Percentiles rank a stretch among this genome's conserved stretches.
phyloP scores from a whole-genome alignment of 2,797 vertebrate species.

The Protonibea diacanthus region DNA sequence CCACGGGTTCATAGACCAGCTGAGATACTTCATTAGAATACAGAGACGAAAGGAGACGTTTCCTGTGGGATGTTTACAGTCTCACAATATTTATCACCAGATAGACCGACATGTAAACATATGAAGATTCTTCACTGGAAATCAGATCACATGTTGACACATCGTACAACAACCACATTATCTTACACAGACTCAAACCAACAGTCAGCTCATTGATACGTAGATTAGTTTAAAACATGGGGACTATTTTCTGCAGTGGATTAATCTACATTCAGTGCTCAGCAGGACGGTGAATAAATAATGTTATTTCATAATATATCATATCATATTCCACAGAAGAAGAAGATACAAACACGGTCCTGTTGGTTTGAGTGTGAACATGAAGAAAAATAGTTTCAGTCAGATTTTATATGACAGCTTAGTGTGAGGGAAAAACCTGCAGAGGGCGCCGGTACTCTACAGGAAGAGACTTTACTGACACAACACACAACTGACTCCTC shows the following conservation, averaged over 20 bases:
- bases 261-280: too few relatives aligned
- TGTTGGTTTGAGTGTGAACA: neutral
- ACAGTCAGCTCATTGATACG: neutral
- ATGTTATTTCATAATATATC: too few relatives aligned
- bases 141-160: neutral
- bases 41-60: too few relatives aligned
- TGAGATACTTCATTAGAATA: too few relatives aligned
- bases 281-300: too few relatives aligned
- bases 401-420: neutral
- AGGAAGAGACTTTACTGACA: too few relatives aligned
- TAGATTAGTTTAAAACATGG: neutral
- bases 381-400: neutral
- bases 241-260: too few relatives aligned
- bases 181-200: neutral
- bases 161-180: too few relatives aligned
- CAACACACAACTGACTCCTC: too few relatives aligned
- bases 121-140: neutral
- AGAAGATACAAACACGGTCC: neutral
- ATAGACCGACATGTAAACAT: neutral
- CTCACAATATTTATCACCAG: neutral
- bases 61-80: neutral
- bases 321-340: too few relatives aligned
- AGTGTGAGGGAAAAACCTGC: neutral
- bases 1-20: too few relatives aligned
- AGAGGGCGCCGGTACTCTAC: conserved; percentile 8